Evolutionary conservation across 1,140 invertebrate genomes (phyloP), one percentile per base, ranked within the genome.

Genomic region (Drosophila jambulina): DNA sequence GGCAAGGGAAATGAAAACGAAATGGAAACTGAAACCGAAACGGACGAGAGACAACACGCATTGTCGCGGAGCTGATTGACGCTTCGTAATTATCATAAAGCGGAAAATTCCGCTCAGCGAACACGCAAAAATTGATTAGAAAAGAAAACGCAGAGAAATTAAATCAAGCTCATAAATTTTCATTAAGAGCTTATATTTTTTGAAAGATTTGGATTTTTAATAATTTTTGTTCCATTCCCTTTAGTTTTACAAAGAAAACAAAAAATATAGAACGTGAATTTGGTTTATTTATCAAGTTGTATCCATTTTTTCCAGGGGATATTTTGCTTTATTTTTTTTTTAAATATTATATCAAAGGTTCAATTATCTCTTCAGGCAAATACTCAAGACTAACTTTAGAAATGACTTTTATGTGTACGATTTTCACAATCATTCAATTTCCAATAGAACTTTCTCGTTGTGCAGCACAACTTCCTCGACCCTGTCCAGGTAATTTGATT

Each of bases 101-200:
- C 75, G 85, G 85, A 88, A 88, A 88, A 90, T 88, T 88, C 70
- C 85, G 62, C 67, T 38, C 15, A 17, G 15, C 29, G 57, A 57
- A 46, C 25, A 38, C 45, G 60, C 68, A 43, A 49, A 77, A 81
- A 69, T 70, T 85, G 68, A 80, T 84, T 80, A 75, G 38, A 34
- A 17, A 21, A 23, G 43, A 46, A 40, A 12, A 58, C 36, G 23
- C 21, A 46, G 40, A 49, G 49, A 69, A 70, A 70, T 23, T 17
- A 34, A 13, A 15, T 27, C 40, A 61, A 62, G 48, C 1, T 17
- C 5, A 4, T 51, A 0, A 32, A 29, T 29, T 51, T 27, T n/a
- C n/a, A n/a, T n/a, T n/a, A n/a, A n/a, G n/a, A n/a, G n/a, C n/a
- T n/a, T n/a, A n/a, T n/a, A n/a, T n/a, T n/a, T n/a, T n/a, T n/a